Evolutionary conservation across 1,140 invertebrate species (phyloP).

Genomic region (Cydia fagiglandana): DNA sequence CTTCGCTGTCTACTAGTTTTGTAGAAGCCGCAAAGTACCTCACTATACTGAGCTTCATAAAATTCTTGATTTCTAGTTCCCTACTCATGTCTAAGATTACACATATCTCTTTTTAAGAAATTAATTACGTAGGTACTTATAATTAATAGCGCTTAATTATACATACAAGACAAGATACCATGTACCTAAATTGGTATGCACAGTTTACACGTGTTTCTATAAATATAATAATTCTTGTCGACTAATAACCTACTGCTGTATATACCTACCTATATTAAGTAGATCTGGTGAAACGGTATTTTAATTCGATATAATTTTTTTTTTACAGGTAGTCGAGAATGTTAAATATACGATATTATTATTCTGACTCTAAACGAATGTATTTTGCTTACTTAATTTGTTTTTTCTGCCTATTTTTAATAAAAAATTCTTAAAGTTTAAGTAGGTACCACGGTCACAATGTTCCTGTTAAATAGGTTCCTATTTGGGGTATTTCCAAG

Average conservation of each 20-base stretch:
- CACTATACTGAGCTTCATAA: neutral
- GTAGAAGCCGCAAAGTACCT: conserved; percentile 3
- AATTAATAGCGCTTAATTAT: neutral
- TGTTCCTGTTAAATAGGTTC: no score
- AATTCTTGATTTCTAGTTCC: neutral
- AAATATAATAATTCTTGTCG: neutral
- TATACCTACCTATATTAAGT: neutral
- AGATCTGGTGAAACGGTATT: neutral
- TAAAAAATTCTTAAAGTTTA: no score
- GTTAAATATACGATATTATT: no score
- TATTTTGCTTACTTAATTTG: no score
- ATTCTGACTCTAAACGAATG: no score
- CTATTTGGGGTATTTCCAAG: no score
- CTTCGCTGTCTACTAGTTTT: neutral
- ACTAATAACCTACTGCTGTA: neutral
- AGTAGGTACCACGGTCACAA: no score
- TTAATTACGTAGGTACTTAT: neutral
- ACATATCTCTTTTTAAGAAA: neutral
- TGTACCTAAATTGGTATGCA: neutral
- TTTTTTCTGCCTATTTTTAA: no score
- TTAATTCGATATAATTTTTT: neutral
- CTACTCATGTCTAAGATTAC: neutral
- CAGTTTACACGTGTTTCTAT: neutral
- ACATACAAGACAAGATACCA: neutral
- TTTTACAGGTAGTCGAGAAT: no score